Percentiles rank a stretch among this genome's conserved stretches.
Evolutionary conservation across 2,113 vertebrate species (phyloP).

Genomic region (Collichthys lucidus): DNA sequence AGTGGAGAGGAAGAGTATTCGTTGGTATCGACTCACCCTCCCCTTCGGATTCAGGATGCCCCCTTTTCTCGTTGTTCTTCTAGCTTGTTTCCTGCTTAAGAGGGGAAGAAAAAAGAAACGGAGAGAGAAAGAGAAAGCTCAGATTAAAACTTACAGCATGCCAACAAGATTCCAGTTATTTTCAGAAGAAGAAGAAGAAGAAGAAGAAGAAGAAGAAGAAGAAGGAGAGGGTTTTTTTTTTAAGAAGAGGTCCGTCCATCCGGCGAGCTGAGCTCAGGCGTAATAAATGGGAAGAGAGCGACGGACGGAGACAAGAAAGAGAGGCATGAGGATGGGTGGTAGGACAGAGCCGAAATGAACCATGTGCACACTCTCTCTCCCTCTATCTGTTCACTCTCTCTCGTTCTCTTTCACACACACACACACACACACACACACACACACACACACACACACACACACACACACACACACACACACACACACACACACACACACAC

Average conservation of each 20-base stretch:
- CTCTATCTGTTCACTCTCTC: slow-evolving; percentile 54
- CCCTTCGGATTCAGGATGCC: slow-evolving; percentile 65
- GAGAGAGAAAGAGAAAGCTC: slow-evolving; percentile 61
- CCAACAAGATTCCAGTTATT: slow-evolving; percentile 30
- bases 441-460: slow-evolving; percentile 27
- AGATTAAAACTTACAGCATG: slow-evolving; percentile 69
- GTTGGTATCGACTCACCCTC: slow-evolving; percentile 74
- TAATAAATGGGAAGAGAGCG: slow-evolving; percentile 32
- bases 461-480: background rate
- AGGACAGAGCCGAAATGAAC: slow-evolving; percentile 68
- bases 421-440: slow-evolving; percentile 29
- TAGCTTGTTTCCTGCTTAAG: slow-evolving; percentile 68
- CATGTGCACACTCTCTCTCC: slow-evolving; percentile 72
- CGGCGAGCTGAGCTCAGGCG: slow-evolving; percentile 19
- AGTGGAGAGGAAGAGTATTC: slow-evolving; percentile 60
- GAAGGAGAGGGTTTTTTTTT: background rate
- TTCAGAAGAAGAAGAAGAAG: background rate
- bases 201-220: no score
- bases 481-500: background rate
- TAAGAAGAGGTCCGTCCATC: slow-evolving; percentile 4
- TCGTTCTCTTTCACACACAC: slow-evolving; percentile 26
- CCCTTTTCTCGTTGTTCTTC: slow-evolving; percentile 39
- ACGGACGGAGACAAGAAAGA: slow-evolving; percentile 39
- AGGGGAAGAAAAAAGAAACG: slow-evolving; percentile 53
- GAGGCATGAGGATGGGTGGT: slow-evolving; percentile 64